Evolutionary conservation across 2,113 vertebrate genomes (phyloP).

Genomic region (Chaetops frenatus): DNA sequence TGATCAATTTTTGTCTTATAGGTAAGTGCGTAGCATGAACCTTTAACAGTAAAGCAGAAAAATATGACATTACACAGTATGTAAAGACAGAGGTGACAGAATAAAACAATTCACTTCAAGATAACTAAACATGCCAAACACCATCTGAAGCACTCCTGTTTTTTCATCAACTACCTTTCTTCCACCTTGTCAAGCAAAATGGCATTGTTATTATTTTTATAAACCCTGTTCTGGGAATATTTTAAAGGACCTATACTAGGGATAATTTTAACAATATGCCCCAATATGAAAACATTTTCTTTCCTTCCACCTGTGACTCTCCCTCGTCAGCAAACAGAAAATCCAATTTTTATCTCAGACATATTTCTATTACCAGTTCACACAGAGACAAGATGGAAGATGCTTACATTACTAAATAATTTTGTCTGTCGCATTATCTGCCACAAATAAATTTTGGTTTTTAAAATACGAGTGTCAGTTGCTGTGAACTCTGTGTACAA

Average conservation of each 20-base stretch:
- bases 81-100: neutral
- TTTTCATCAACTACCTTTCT: neutral
- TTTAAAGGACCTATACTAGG: neutral
- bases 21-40: constrained; percentile 79
- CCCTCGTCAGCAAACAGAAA: neutral
- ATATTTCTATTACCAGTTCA: neutral
- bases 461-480: neutral
- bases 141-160: neutral
- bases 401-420: neutral
- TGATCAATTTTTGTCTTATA: constrained; percentile 85
- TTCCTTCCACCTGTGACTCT: neutral
- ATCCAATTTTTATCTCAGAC: fast-evolving
- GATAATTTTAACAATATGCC: neutral
- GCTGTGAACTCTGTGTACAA: neutral
- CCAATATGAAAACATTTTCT: neutral
- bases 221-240: neutral
- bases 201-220: neutral
- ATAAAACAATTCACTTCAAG: neutral
- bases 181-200: neutral
- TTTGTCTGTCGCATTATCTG: neutral
- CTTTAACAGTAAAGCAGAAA: constrained; percentile 64
- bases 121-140: neutral
- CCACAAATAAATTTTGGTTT: neutral
- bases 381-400: neutral
- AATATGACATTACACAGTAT: neutral